These are phyloP conservation scores for Tragulus kanchil DNA, from an alignment of 2,113 vertebrate species.

Conservation along the genomic window DNA sequence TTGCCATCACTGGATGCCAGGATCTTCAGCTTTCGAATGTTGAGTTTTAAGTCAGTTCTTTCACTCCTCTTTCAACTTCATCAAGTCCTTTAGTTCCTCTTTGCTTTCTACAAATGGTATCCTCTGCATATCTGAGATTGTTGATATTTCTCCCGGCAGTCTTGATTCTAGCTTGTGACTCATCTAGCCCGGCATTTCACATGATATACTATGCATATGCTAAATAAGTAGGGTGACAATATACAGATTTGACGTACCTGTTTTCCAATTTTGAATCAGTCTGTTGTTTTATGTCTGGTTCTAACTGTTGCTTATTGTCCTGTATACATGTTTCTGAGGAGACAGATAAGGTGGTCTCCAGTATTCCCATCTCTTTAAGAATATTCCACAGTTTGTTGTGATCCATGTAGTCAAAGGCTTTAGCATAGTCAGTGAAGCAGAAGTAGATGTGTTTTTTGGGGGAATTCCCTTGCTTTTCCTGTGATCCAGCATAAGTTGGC, in stretches of 20 bases:
- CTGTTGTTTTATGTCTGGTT: not conserved
- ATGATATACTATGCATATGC: not conserved
- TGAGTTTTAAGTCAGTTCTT: not conserved
- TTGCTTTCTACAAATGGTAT: not conserved
- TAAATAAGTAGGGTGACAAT: not conserved
- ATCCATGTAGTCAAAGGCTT: not conserved
- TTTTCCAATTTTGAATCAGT: not conserved
- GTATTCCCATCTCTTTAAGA: not conserved
- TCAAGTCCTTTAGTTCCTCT: not conserved
- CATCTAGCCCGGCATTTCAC: not conserved
- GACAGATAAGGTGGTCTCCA: not conserved
- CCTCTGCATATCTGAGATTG: not conserved
- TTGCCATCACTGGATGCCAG: not conserved
- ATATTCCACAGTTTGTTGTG: not conserved
- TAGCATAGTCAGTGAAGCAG: not conserved
- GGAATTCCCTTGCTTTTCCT: not conserved
- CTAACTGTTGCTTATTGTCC: not conserved
- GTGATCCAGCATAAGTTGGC: not conserved
- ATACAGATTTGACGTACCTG: not conserved
- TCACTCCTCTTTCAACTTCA: not conserved
- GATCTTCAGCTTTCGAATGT: not conserved
- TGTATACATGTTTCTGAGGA: not conserved
- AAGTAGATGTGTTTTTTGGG: not conserved
- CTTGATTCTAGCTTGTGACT: not conserved
- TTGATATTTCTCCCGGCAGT: rapidly evolving